A percentile compares a stretch with the other conserved stretches of the same genome.
Evolutionary conservation across 2,888 invertebrate species (phyloP).

Genomic region (Odontocerum albicorne): DNA sequence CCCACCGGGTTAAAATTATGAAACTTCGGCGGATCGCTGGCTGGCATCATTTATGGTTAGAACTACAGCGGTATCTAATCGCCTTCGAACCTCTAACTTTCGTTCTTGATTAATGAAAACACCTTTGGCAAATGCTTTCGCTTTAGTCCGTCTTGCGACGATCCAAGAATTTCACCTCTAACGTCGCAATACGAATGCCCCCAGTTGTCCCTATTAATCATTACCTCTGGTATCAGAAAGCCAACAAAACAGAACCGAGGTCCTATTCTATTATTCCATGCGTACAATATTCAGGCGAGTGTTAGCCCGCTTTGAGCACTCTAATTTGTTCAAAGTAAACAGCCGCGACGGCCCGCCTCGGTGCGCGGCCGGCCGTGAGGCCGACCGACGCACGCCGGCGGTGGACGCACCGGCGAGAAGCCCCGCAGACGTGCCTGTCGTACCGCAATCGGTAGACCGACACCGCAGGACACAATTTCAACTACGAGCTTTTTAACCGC

Average conservation of each 20-base stretch:
- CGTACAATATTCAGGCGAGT: conserved; percentile 55
- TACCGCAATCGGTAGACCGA: conserved; percentile 52
- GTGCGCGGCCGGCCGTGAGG: no score
- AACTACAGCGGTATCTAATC: conserved; percentile 69
- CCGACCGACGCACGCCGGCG: no score
- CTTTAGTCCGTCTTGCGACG: conserved; percentile 61
- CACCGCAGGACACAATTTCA: conserved; percentile 54
- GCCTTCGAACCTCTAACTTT: conserved; percentile 70
- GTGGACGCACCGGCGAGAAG: no score
- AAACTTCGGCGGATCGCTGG: conserved; percentile 63
- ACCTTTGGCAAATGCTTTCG: conserved; percentile 71
- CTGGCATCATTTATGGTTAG: conserved; percentile 66
- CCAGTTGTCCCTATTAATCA: conserved; percentile 65
- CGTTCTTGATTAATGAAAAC: conserved; percentile 69
- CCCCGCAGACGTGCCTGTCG: no score
- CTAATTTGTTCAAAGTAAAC: conserved; percentile 69
- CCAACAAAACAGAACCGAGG: conserved; percentile 65
- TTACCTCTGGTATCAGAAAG: conserved; percentile 61
- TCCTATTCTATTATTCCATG: conserved; percentile 70
- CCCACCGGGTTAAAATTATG: conserved; percentile 59
- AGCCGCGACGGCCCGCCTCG: no score
- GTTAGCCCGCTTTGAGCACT: conserved; percentile 65
- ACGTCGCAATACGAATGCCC: conserved; percentile 65
- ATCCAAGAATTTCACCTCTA: conserved; percentile 69
- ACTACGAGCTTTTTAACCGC: conserved; percentile 67